Base-by-base conservation (phyloP, 2,113 vertebrate genomes). In the Cathartes aura region DNA sequence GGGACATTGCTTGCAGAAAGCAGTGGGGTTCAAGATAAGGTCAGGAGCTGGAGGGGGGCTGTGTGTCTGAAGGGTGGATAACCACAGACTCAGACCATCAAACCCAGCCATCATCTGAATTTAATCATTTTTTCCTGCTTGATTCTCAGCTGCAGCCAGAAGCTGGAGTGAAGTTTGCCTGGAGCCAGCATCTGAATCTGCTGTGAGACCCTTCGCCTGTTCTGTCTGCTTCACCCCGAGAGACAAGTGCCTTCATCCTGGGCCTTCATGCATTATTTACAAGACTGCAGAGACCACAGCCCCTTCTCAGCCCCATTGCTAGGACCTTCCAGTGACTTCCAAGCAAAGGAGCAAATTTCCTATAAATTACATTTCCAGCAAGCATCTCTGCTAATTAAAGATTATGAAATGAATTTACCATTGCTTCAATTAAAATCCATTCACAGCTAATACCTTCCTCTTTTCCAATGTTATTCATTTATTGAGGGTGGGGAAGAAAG, bases 391-490 rank as follows among this genome's bases (percentile, higher is more conserved):
- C 71, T 97, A 97, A 97, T 96, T 97, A 95, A 92, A 94, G 86
- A 94, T 70, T 93, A 92, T 63, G 48, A 96, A 96, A 92, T 79
- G 56, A 96, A 94, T 96, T 97, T 97, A 91, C 94, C 30, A 5
- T 85, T 82, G 48, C 74, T 8, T 86, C 95, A 94, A 96, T 97
- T 97, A 96, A 93, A 97, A 97, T 75, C 92, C 95, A 95, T 97
- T 96, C 95, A 97, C 82, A 92, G 79, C 53, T 96, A 96, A 97
- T 94, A 92, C 88, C 87, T 95, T 96, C 93, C 76, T 97, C 93
- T 91, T 94, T 94, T 83, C 68, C 78, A 91, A 70, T 2, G 1
- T 93, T 82, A 82, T 94, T 96, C 97, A 93, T 96, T 95, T 96
- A 88, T 79, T 53, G 62, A 94, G 56, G 85, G 60, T 72, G 78